Percentiles rank a stretch among this genome's conserved stretches.
Evolutionary conservation across 2,113 vertebrate genomes (phyloP).

Genomic region (Nerophis lumbriciformis): DNA sequence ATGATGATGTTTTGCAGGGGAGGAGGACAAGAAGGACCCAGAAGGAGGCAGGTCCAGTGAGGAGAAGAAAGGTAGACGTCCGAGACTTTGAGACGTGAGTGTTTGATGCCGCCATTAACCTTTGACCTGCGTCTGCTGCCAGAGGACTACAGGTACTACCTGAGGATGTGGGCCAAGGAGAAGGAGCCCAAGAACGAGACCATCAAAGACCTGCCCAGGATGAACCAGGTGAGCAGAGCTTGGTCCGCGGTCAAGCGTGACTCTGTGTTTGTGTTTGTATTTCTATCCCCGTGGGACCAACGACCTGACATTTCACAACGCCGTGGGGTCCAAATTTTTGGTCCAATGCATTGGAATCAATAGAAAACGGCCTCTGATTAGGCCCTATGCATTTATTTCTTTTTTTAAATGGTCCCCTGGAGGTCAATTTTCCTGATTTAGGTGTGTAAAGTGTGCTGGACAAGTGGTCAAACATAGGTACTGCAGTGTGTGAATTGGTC

Average conservation of each 20-base stretch:
- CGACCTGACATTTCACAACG: too few species aligned
- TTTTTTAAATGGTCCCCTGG: too few species aligned
- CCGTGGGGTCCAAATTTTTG: too few species aligned
- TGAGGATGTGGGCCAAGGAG: slow-evolving; percentile 92
- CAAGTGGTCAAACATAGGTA: too few species aligned
- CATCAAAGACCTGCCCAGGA: slow-evolving; percentile 92
- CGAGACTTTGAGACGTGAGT: background rate
- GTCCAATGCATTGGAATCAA: too few species aligned
- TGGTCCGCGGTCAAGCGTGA: background rate
- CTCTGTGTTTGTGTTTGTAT: too few species aligned
- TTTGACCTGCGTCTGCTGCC: slow-evolving; percentile 53
- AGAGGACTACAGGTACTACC: slow-evolving; percentile 91
- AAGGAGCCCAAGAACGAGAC: slow-evolving; percentile 87
- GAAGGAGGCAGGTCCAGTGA: slow-evolving; percentile 57
- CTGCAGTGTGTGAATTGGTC: too few species aligned
- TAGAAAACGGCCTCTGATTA: too few species aligned
- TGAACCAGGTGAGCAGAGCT: slow-evolving; percentile 84
- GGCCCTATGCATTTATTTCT: too few species aligned
- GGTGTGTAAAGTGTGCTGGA: too few species aligned
- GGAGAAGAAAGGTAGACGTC: slow-evolving; percentile 76
- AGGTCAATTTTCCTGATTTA: too few species aligned
- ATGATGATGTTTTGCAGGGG: slow-evolving; percentile 60
- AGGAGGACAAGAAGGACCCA: slow-evolving; percentile 44
- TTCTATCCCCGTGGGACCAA: too few species aligned
- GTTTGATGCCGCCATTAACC: background rate